Evolutionary conservation across 2,113 vertebrate genomes (phyloP).

Genomic region (Salvelinus namaycush): DNA sequence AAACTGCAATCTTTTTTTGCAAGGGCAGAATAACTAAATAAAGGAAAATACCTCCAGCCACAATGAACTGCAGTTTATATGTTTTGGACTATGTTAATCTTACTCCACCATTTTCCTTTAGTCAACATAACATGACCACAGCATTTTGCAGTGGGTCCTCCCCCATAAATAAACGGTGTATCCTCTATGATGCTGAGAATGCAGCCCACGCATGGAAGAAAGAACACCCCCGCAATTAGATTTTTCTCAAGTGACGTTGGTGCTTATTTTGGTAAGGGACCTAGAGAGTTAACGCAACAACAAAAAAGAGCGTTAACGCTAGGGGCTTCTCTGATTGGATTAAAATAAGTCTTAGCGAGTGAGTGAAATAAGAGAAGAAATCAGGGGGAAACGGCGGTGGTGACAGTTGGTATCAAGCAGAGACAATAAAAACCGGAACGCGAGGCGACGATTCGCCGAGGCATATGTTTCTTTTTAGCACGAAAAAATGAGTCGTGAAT

Average conservation of each 20-base stretch:
- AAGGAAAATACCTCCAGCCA: too few species aligned
- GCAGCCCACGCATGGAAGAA: neutral
- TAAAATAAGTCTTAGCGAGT: constrained; percentile 26
- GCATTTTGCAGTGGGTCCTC: constrained; percentile 1
- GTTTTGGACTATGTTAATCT: neutral
- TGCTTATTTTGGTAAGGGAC: constrained; percentile 37
- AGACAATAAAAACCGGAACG: constrained; percentile 4
- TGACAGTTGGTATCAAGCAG: constrained; percentile 19
- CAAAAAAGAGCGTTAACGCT: constrained; percentile 26
- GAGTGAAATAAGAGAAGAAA: constrained; percentile 27
- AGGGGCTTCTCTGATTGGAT: constrained; percentile 49
- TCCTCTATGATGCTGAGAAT: neutral
- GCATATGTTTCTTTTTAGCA: constrained; percentile 11
- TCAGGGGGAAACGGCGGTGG: constrained; percentile 1
- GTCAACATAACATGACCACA: neutral
- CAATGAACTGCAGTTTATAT: neutral
- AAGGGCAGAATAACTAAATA: too few species aligned
- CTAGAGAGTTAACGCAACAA: constrained; percentile 23
- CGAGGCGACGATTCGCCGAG: neutral
- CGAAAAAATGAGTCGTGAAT: constrained; percentile 1
- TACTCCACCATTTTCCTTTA: neutral
- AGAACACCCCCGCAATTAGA: constrained; percentile 25
- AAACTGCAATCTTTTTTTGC: neutral
- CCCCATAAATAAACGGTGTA: constrained; percentile 20
- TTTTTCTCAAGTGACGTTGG: constrained; percentile 44